A percentile compares a stretch with the other conserved stretches of the same genome.
Conservation (phyloP, 2,797 vertebrate species). For the Mormyrops attenuatus region DNA sequence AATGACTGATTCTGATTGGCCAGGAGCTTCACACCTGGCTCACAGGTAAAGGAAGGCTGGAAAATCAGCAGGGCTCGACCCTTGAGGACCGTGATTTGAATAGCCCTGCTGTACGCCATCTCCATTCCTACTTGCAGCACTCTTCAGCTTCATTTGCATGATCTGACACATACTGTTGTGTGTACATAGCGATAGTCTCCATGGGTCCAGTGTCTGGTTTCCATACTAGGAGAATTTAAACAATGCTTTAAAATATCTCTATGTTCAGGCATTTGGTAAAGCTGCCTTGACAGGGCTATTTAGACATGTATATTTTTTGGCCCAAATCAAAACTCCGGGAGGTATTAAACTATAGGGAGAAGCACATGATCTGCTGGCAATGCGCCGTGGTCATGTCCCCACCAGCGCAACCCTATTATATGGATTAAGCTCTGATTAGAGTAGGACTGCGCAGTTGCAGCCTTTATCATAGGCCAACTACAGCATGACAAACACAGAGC, state of each 20-base stretch:
- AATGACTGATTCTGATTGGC: not conserved
- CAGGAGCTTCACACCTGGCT: not conserved
- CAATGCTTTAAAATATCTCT: not conserved
- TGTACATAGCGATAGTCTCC: not conserved
- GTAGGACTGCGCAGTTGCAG: not conserved
- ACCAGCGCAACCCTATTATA: not conserved
- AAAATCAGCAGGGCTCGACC: not conserved
- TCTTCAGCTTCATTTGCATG: not conserved
- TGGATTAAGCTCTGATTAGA: not conserved
- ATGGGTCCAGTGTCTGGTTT: not conserved
- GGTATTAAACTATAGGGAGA: not conserved
- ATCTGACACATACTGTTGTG: not conserved
- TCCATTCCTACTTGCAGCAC: slow-evolving; percentile 7
- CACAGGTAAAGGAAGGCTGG: not conserved
- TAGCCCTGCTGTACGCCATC: not conserved
- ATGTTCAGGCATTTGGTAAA: not conserved
- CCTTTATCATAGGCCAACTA: not conserved
- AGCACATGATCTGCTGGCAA: not conserved
- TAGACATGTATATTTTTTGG: not conserved
- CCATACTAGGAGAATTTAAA: not conserved
- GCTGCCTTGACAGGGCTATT: not conserved
- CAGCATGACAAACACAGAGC: not conserved
- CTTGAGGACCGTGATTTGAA: not conserved
- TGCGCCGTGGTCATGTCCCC: not conserved
- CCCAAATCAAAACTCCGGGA: not conserved